Base-by-base conservation (phyloP, 2,888 invertebrate genomes). In the Drosophila silvestris region DNA sequence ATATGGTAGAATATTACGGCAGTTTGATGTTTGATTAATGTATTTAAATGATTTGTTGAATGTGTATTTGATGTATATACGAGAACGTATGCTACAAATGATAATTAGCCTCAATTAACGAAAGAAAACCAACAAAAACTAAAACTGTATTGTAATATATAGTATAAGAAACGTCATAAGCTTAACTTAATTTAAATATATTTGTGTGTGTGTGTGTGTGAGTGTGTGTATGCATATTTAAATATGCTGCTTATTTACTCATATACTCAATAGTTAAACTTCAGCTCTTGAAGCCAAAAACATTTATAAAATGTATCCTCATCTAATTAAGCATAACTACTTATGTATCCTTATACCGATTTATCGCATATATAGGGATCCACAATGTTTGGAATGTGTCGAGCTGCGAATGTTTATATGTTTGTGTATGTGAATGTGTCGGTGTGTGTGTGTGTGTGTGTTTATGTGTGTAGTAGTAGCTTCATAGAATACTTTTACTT, bases 231-330 rank as follows among this genome's bases (percentile, higher is more conserved):
- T 70, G 26, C 65, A 44, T 74, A 53, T 68, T 77, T 83, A 82
- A 77, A 72, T 78, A 81, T 71, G 64, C 77, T 80, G 74, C 78
- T 70, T 88, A 85, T 81, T 30, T 59, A 72, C 50, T 78, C 65
- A 76, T 82, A 69, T 74, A 72, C 70, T 75, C 61, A 47, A 78
- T 84, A 74, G 77, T 83, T 89, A 76, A 74, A 74, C 67, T 68
- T 70, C 59, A 72, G 62, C 71, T 63, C 39, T 64, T 73, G 69
- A 67, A 72, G 73, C 70, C 70, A 67, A 64, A 70, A 61, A 91
- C 92, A 92, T 91, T 91, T 91, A 91, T 91, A 87, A 91, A 91
- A 91, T 91, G 91, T 85, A 91, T 53, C 44, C 44, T 61, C 30
- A 47, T 51, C 50, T 39, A 58, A 41, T 65, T 77, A 61, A 37